Base-by-base conservation (phyloP, 2,797 vertebrate species). In the Thunnus albacares region DNA sequence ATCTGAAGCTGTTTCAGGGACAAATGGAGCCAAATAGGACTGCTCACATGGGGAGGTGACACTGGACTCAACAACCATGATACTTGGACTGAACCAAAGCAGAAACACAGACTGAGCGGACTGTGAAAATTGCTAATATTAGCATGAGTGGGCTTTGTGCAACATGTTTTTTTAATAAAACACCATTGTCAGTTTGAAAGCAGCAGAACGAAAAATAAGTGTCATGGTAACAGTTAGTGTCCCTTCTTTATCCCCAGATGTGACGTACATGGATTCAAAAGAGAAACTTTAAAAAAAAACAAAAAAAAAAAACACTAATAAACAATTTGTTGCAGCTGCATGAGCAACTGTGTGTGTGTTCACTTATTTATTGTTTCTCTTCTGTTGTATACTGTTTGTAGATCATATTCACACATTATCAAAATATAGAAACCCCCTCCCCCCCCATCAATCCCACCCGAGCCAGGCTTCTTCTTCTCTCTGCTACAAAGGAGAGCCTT, bases 351-450 rank as follows among this genome's bases (percentile, higher is more conserved):
- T 64, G 49, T 75, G 58, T 67, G 74, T 90, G 87, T 84, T 83
- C 81, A 83, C 30, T 57, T 82, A 81, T 94, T 95, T 92, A 74
- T 92, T 92, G 51, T 83, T 81, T 65, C 28, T 85, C 60, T 71
- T 82, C 79, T 73, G 61, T 75, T 75, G 64, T 89, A 85, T 86
- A 75, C 70, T 79, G 71, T 69, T 53, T 82, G 87, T 49, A 79
- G 75, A 84, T 83, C 63, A 88, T 92, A 69, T 74, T 85, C 81
- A 89, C 79, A 90, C 79, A 88, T 90, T 91, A 94, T 93, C 80
- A 93, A 94, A 95, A 90, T 91, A 91, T 91, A 89, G 87, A 89
- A 92, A 86, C 43, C 76, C 79, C 51, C 53, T 30, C 79, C 73
- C 6, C 38, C 55, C 60, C 35, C 72, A 24, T 5, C 28, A 51